Base-by-base conservation (phyloP, 2,888 invertebrate genomes). In the Eumerus sabulonum region DNA sequence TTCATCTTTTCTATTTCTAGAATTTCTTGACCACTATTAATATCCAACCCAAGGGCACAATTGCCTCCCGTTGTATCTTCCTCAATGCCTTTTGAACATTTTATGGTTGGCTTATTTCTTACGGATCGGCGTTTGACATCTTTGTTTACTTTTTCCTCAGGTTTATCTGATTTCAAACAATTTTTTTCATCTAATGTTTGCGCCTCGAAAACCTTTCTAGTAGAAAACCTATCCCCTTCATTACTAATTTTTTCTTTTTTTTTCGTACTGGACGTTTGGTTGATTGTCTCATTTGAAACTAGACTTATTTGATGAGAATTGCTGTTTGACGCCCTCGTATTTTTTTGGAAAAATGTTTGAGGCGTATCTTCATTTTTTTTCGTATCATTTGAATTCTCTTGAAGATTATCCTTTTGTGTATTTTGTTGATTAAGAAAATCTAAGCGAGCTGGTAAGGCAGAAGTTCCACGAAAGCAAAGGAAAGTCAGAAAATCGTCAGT, bases 401-500 rank as follows among this genome's bases (percentile, higher is more conserved):
- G 68, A 56, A 59, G 47, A 67, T 82, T 76, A 48, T 62, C 62
- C 54, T 68, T 76, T 82, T 79, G 13, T 81, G 68, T 9, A 70
- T 87, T 87, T 4, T 87, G 87, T 84, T 88, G 88, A 84, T 88
- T 87, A 86, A 95, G 92, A 86, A 93, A 94, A 86, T 94, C 93
- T 82, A 95, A 88, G 83, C 91, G 93, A 0, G 94, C 91, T 18
- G 95, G 95, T 76, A 95, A 87, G 53, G 93, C 91, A 9, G 93
- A 90, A 17, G 94, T 94, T 40, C 95, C 94, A 87, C 96, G 91
- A 85, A 95, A 94, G 87, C 96, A 96, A 13, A 96, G 90, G 89
- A 95, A 96, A 56, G 95, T 95, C 48, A 96, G 88, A 86, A 96
- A 96, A 87, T 96, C 96, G 90, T 95, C 95, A 1, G 96, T 95